Base-by-base conservation (phyloP, 2,797 vertebrate genomes). In the Microtus obscurus region DNA sequence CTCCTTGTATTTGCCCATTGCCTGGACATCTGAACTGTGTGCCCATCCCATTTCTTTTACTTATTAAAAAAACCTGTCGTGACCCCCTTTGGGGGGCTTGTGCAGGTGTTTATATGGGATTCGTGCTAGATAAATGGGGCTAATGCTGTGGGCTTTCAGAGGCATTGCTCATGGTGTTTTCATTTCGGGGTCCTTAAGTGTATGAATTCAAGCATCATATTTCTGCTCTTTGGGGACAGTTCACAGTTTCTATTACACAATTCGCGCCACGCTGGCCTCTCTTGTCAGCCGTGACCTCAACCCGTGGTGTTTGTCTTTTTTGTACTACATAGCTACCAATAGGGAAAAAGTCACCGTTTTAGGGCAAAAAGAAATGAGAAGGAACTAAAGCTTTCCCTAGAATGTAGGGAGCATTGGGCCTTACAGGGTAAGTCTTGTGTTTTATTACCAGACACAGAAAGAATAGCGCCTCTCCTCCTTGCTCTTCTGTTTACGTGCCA, bases 231-330 rank as follows among this genome's bases (percentile, higher is more conserved):
- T 29, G 91, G 79, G 88, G 77, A 45, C 27, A 23, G 16, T 17
- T 87, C 89, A 45, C 48, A 37, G 45, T 89, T 78, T 89, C 71
- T 61, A 4, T 78, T 95, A 56, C 23, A 63, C 80, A 91, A 34
- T 43, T 12, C 12, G 89, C 37, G 82, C 93, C 63, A 69, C 87
- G 34, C 67, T 67, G 92, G 78, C 69, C 37, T 95, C 51, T 94
- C 56, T 95, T 59, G 86, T 91, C 56, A 95, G 86, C 86, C 37
- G 13, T 87, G 79, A 92, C 51, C 87, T 93, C 91, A 93, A 85
- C 45, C 74, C 25, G 0, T 90, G 61, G 0, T 92, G 56, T 90
- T 93, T 88, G 65, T 51, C 40, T 82, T 89, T 90, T 85, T 87
- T 93, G 77, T 93, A 61, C 67, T 96, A 74, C 71, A 67, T 27